Evolutionary conservation across 2,888 invertebrate genomes (phyloP), one percentile per base, ranked within the genome.

Genomic region (Willowsia nigromaculata): DNA sequence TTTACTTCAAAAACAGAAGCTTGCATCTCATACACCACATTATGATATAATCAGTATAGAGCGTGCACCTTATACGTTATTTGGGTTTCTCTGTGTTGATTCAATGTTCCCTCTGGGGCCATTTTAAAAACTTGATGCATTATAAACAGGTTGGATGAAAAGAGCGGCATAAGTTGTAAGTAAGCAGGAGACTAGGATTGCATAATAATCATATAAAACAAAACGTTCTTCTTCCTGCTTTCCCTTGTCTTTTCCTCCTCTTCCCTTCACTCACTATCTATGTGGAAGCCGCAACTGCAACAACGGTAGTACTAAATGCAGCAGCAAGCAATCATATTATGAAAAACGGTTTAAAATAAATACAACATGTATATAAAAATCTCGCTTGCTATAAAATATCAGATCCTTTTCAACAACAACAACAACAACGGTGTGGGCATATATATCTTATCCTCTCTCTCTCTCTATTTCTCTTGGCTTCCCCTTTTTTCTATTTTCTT

Each of bases 41-140:
- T 11, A 22, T 18, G 18, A 76, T 47, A 50, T 13, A 76, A 76
- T 76, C 74, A 76, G 27, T 76, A 76, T 76, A 76, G 25, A 76
- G 47, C 22, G 47, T 47, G 25, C 47, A 27, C 27, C 33, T 15
- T 33, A 33, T 6, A 15, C n/a, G 53, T n/a, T 27, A 33, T 80
- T 53, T 56, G 56, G 2, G 80, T 86, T n/a, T n/a, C n/a, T n/a
- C 89, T 89, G 86, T 90, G 91, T 90, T 90, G 91, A 91, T 90
- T 89, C 89, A 91, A 91, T 92, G 91, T 91, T 88, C 90, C 91
- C 91, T 89, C 56, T 91, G 92, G 92, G 91, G 88, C 88, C 78
- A 90, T 91, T 91, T 88, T 88, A 78, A 83, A n/a, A 68, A 56
- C 43, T 80, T 88, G 88, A 84, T 88, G 84, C 88, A 88, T 88